Evolutionary conservation across 2,113 vertebrate species (phyloP).

Genomic region (Panthera uncia): DNA sequence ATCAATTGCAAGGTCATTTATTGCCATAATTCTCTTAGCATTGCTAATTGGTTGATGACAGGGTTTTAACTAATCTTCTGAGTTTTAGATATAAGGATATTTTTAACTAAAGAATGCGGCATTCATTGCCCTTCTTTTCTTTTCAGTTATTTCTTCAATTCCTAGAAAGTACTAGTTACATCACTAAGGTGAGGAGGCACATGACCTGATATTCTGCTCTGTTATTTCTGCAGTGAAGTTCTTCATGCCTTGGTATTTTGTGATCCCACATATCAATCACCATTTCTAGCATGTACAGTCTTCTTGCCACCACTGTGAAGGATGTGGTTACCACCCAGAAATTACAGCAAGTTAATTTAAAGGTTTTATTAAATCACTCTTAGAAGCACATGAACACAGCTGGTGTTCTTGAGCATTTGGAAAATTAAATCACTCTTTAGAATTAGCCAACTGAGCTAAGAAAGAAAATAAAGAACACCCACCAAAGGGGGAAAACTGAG

Average conservation of each 20-base stretch:
- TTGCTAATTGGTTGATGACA: neutral
- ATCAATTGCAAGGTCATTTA: slow-evolving; percentile 51
- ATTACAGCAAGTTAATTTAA: slow-evolving; percentile 18
- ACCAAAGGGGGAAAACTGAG: neutral
- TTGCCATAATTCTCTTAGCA: slow-evolving; percentile 31
- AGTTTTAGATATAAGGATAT: neutral
- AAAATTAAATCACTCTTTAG: slow-evolving; percentile 62
- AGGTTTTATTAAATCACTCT: slow-evolving; percentile 38
- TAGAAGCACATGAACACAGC: slow-evolving; percentile 39
- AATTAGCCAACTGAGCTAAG: neutral
- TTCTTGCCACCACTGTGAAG: neutral
- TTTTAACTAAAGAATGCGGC: neutral
- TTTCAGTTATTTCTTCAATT: slow-evolving; percentile 20
- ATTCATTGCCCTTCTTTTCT: neutral
- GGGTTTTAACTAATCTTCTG: neutral
- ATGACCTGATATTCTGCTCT: neutral
- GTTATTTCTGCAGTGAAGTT: neutral
- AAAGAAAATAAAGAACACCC: slow-evolving; percentile 60
- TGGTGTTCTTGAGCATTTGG: slow-evolving; percentile 31
- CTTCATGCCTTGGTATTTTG: neutral
- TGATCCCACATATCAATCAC: neutral
- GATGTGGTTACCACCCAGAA: neutral
- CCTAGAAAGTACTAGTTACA: neutral
- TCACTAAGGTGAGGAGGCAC: neutral
- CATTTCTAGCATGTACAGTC: neutral